phyloP scores from a whole-genome alignment of 2,888 invertebrate genomes.

The Agrotis puta region DNA sequence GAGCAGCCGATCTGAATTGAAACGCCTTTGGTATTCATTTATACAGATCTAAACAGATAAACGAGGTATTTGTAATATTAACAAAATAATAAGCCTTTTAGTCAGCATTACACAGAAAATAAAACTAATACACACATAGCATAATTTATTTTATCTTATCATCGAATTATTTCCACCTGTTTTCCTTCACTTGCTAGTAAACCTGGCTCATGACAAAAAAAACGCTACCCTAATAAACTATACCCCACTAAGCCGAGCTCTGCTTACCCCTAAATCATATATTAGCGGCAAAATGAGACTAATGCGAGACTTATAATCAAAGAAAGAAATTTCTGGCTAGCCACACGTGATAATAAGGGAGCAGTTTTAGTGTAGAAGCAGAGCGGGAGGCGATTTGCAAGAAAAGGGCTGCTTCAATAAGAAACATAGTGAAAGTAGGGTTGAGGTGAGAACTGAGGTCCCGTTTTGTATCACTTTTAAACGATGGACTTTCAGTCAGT shows the following conservation, averaged over 20 bases:
- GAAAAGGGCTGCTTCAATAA: background rate
- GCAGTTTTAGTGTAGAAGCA: slow-evolving; percentile 36
- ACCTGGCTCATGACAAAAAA: slow-evolving; percentile 45
- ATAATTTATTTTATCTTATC: slow-evolving; percentile 21
- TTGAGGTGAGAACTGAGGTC: background rate
- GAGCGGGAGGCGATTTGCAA: slow-evolving; percentile 57
- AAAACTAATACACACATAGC: slow-evolving; percentile 2
- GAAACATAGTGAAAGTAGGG: background rate
- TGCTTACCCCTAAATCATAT: slow-evolving; percentile 87
- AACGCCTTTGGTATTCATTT: no score
- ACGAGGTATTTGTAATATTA: no score
- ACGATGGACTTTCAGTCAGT: no score
- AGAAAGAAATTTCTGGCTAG: slow-evolving; percentile 85
- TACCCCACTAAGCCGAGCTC: slow-evolving; percentile 64
- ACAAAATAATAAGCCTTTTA: no score
- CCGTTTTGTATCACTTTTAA: no score
- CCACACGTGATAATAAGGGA: slow-evolving; percentile 77
- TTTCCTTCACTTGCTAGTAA: slow-evolving; percentile 32
- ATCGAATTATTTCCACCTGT: slow-evolving; percentile 55
- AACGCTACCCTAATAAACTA: slow-evolving; percentile 70
- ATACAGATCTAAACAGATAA: no score
- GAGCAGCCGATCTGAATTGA: no score
- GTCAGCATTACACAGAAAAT: background rate
- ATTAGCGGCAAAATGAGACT: slow-evolving; percentile 89
- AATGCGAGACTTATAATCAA: slow-evolving; percentile 89